Evolutionary conservation across 2,888 invertebrate species (phyloP).

Genomic region (Lasioglossum marginatum): DNA sequence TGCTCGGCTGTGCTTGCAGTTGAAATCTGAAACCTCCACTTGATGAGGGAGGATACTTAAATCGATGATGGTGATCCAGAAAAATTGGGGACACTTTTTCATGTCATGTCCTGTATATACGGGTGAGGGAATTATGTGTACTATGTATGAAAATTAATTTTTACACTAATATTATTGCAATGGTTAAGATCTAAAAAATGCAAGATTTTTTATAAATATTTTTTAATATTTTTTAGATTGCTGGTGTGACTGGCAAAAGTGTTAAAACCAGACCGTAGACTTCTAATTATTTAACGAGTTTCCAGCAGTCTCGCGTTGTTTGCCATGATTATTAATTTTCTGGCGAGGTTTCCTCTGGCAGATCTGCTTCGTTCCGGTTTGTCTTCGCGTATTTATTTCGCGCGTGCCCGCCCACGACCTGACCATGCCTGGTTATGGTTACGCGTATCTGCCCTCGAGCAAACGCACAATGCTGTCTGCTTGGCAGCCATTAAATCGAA

Average conservation of each 20-base stretch:
- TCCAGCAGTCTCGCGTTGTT: neutral
- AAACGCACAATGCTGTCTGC: constrained; percentile 13
- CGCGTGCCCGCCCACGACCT: neutral
- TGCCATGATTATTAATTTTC: neutral
- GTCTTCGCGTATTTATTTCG: neutral
- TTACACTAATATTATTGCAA: too few relatives aligned
- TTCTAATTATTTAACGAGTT: neutral
- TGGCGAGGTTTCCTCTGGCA: neutral
- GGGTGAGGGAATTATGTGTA: too few relatives aligned
- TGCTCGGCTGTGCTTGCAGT: too few relatives aligned
- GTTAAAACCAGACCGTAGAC: neutral
- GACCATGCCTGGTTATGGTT: neutral
- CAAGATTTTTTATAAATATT: too few relatives aligned
- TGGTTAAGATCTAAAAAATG: too few relatives aligned
- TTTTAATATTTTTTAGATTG: too few relatives aligned
- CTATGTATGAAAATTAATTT: too few relatives aligned
- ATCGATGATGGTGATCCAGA: too few relatives aligned
- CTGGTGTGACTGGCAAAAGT: neutral
- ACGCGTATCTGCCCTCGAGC: neutral
- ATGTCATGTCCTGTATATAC: too few relatives aligned
- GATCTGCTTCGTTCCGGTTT: neutral
- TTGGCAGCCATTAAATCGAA: constrained; percentile 56
- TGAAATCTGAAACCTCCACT: too few relatives aligned
- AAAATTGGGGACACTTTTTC: too few relatives aligned
- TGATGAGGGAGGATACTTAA: too few relatives aligned